Conservation (phyloP, 2,113 vertebrate species). For the Crocuta crocuta region DNA sequence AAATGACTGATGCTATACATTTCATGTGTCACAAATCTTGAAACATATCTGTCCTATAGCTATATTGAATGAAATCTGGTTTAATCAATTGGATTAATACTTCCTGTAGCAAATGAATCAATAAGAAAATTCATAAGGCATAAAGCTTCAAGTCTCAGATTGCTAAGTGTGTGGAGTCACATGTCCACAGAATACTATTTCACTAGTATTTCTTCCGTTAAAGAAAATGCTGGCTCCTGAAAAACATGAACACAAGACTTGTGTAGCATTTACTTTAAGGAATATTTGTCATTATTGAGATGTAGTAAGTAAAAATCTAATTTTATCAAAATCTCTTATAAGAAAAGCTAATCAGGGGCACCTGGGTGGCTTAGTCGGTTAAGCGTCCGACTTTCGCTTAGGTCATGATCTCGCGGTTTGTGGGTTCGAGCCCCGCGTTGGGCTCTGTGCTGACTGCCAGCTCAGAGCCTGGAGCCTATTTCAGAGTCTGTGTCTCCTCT, state of each 20-base stretch:
- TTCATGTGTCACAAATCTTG: slow-evolving; percentile 35
- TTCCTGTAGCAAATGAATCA: neutral
- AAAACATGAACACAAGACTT: neutral
- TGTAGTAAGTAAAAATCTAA: neutral
- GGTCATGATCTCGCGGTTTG: no score
- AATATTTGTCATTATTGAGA: slow-evolving; percentile 12
- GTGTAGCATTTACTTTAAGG: neutral
- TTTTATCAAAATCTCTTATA: slow-evolving; percentile 28
- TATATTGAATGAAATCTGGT: slow-evolving; percentile 10
- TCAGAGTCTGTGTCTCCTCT: no score
- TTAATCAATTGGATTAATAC: neutral
- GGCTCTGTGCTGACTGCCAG: no score
- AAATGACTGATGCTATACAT: neutral
- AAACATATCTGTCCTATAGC: neutral
- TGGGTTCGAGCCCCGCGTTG: no score
- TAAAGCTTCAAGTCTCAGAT: neutral
- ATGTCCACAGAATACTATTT: neutral
- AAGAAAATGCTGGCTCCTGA: neutral
- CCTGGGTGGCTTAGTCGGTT: no score
- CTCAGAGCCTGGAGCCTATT: no score
- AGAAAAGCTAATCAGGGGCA: slow-evolving; percentile 27
- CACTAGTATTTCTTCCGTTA: neutral
- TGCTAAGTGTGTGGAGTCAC: neutral
- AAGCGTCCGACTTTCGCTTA: no score
- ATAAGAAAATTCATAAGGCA: slow-evolving; percentile 12